These are phyloP conservation scores for Halichondria panicea DNA, from an alignment of 37 sponge, comb jelly and placozoan genomes.

Conservation along the genomic window DNA sequence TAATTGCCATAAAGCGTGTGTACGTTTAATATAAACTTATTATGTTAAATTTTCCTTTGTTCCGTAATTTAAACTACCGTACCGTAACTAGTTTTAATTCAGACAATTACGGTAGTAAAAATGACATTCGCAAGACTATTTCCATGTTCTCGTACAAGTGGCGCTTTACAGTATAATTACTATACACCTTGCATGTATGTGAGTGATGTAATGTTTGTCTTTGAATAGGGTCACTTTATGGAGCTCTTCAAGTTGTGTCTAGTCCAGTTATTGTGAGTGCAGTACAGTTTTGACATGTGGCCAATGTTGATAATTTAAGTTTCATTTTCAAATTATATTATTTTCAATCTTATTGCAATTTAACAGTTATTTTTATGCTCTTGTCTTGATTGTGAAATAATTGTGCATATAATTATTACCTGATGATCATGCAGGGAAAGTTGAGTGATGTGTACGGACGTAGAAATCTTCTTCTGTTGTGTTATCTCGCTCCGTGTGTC, in stretches of 20 bases:
- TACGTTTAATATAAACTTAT: conserved; percentile 43
- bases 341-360: too few species aligned
- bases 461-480: conserved; percentile 39
- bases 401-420: not conserved
- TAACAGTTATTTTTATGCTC: too few species aligned
- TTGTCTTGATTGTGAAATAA: conserved; percentile 41
- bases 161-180: too few species aligned
- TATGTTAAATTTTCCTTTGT: conserved; percentile 7
- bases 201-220: too few species aligned
- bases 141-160: too few species aligned
- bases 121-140: too few species aligned
- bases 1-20: conserved; percentile 39
- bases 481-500: conserved; percentile 34
- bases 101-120: too few species aligned
- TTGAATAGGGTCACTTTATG: conserved; percentile 77
- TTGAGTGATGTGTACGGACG: conserved; percentile 74
- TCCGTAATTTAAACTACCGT: too few species aligned
- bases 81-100: too few species aligned
- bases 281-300: too few species aligned
- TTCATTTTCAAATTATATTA: not conserved
- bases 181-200: conserved; percentile 13
- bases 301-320: too few species aligned
- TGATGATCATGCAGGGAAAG: conserved; percentile 54
- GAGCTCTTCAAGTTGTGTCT: conserved; percentile 62
- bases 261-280: conserved; percentile 61